Percentiles rank a stretch among this genome's conserved stretches.
phyloP scores from a whole-genome alignment of 2,888 invertebrate genomes.

The Eilema depressum region DNA sequence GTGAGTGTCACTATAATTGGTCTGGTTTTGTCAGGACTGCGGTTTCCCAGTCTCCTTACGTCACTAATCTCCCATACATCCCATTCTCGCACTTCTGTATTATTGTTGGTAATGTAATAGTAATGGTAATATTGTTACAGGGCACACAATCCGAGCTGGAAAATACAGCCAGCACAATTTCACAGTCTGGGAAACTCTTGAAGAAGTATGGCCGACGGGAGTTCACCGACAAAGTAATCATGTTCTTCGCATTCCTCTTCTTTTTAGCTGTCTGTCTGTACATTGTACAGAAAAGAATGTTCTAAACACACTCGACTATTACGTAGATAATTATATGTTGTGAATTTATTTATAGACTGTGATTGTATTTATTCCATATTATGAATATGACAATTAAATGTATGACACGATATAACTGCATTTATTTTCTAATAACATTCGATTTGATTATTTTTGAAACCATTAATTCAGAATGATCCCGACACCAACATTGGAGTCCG shows the following conservation, averaged over 20 bases:
- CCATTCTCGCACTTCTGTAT: too few species aligned
- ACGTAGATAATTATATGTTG: slow-evolving; percentile 18
- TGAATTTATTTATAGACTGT: slow-evolving; percentile 38
- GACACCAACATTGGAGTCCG: too few species aligned
- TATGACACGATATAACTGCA: slow-evolving; percentile 42
- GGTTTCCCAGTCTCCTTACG: too few species aligned
- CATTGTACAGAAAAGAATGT: slow-evolving; percentile 96
- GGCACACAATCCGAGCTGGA: slow-evolving; percentile 94
- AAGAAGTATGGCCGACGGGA: slow-evolving; percentile 98
- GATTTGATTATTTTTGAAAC: too few species aligned
- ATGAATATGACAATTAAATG: slow-evolving; percentile 32
- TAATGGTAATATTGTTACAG: slow-evolving; percentile 60
- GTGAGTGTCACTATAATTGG: too few species aligned
- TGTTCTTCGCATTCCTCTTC: slow-evolving; percentile 95
- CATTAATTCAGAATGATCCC: too few species aligned
- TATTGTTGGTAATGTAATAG: too few species aligned
- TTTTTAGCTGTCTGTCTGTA: slow-evolving; percentile 97
- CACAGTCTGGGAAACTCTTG: slow-evolving; percentile 95
- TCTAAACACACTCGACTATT: slow-evolving; percentile 75
- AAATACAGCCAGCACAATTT: slow-evolving; percentile 94
- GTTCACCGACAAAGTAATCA: slow-evolving; percentile 97
- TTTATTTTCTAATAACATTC: slow-evolving; percentile 19
- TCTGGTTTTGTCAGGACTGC: too few species aligned
- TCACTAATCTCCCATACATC: too few species aligned
- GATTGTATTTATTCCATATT: slow-evolving; percentile 39